phyloP scores from a whole-genome alignment of 2,888 invertebrate species.

The Drosophila rellima region DNA sequence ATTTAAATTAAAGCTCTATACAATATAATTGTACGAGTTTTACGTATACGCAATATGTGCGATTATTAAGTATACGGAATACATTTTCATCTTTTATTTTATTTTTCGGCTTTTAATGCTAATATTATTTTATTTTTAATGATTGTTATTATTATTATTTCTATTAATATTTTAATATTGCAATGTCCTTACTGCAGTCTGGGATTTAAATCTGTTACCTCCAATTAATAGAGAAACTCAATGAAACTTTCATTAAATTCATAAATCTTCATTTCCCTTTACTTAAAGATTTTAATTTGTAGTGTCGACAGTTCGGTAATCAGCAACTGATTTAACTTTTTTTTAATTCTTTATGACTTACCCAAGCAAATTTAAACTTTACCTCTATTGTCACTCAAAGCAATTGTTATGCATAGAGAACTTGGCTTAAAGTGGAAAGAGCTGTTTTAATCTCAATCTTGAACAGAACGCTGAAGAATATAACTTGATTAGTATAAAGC shows the following conservation, averaged over 20 bases:
- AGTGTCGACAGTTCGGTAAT: background rate
- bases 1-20: background rate
- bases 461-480: background rate
- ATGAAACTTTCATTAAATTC: background rate
- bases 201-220: background rate
- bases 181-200: background rate
- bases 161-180: background rate
- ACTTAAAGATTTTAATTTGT: background rate
- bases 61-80: background rate
- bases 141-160: background rate
- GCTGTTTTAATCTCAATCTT: conserved; percentile 5
- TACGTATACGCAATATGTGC: background rate
- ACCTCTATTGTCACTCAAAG: background rate
- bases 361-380: background rate
- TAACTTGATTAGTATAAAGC: conserved; percentile 23
- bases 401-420: background rate
- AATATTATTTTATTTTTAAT: background rate
- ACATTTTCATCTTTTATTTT: background rate
- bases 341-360: background rate
- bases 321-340: background rate
- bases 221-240: background rate
- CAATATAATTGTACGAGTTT: background rate
- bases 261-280: background rate
- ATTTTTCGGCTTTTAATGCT: background rate
- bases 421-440: background rate